Percentiles rank a stretch among this genome's conserved stretches.
These are phyloP conservation scores for Hydrochoerus hydrochaeris DNA, from an alignment of 2,113 vertebrate species.

Conservation along the genomic window DNA sequence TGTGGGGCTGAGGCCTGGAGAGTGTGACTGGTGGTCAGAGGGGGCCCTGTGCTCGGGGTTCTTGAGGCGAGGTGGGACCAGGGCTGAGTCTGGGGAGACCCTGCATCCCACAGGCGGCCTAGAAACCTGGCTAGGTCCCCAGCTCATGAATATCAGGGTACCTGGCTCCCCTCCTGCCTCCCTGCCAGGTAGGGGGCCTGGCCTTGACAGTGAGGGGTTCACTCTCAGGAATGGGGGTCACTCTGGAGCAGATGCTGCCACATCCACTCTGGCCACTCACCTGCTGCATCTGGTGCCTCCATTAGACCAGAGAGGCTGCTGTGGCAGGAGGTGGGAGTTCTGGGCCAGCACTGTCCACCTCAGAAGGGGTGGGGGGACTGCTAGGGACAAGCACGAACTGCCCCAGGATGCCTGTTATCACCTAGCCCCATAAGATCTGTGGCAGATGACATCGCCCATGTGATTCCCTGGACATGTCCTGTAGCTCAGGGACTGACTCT, in stretches of 20 bases:
- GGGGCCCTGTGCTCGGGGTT: background rate
- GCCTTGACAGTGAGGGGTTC: background rate
- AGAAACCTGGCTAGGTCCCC: background rate
- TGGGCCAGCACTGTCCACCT: too few species aligned
- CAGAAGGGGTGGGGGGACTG: background rate
- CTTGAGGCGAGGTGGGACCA: background rate
- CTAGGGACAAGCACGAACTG: background rate
- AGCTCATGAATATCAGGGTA: background rate
- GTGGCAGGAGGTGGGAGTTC: background rate
- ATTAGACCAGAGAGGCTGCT: background rate
- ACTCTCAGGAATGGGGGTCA: background rate
- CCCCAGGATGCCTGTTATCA: background rate
- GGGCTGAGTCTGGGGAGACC: background rate
- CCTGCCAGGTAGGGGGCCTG: background rate
- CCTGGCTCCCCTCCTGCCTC: background rate
- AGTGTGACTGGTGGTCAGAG: background rate
- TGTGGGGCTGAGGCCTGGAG: conserved; percentile 94
- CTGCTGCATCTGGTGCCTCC: background rate
- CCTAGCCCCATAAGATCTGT: background rate
- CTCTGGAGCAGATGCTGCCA: background rate
- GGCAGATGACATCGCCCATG: background rate
- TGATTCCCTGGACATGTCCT: background rate
- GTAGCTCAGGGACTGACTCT: background rate
- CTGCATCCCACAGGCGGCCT: background rate
- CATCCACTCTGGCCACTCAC: background rate